Conservation (phyloP, 2,797 vertebrate species). For the Poecilia velifera region DNA sequence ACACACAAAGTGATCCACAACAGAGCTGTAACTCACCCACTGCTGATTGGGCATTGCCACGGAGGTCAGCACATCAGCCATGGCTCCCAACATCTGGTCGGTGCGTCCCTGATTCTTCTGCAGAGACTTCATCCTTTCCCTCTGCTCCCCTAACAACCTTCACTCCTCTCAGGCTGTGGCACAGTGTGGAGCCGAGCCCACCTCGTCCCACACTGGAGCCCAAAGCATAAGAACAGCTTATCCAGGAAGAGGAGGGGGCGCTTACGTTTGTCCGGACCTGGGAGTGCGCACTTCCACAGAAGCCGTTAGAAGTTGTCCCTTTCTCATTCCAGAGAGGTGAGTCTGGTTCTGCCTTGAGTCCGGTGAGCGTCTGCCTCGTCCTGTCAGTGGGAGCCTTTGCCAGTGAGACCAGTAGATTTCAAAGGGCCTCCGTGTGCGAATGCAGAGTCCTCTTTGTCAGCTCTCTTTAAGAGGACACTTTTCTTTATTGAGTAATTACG, state of each 20-base stretch:
- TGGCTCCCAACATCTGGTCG: conserved; percentile 92
- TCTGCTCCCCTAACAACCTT: conserved; percentile 24
- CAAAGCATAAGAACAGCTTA: conserved; percentile 67
- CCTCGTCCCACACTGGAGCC: conserved; percentile 57
- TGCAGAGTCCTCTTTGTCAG: conserved; percentile 22
- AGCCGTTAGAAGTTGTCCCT: conserved; percentile 31
- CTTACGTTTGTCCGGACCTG: conserved; percentile 38
- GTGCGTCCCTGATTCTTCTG: conserved; percentile 87
- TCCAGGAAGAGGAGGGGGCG: conserved; percentile 46
- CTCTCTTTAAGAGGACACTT: conserved; percentile 11
- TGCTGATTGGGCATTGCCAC: conserved; percentile 88
- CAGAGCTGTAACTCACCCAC: conserved; percentile 83
- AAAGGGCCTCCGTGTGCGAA: conserved; percentile 16
- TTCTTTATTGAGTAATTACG: conserved; percentile 4
- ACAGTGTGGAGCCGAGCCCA: conserved; percentile 53
- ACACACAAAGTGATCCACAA: conserved; percentile 29
- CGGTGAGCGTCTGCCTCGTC: conserved; percentile 28
- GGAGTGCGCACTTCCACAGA: conserved; percentile 12
- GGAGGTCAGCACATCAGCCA: conserved; percentile 90
- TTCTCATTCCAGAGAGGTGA: conserved; percentile 48
- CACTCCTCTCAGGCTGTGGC: conserved; percentile 33
- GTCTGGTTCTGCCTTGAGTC: conserved; percentile 26
- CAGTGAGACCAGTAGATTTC: conserved; percentile 15
- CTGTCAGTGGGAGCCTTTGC: conserved; percentile 17
- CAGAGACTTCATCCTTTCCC: conserved; percentile 81